Conservation (phyloP, 2,113 vertebrate genomes). For the Amphiprion ocellaris region DNA sequence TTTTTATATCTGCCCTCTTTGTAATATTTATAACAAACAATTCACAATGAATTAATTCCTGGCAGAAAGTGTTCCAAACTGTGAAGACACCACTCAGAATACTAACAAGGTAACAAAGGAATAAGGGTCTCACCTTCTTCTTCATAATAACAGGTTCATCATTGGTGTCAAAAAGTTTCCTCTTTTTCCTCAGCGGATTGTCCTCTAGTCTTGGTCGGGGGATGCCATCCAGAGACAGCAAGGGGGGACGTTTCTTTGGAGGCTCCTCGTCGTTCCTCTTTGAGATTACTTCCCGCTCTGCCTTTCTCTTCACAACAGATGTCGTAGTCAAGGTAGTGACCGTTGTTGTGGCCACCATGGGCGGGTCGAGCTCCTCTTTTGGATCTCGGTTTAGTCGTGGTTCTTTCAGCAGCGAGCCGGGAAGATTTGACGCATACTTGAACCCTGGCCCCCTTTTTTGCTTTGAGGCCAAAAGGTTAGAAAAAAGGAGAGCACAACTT, state of each 20-base stretch:
- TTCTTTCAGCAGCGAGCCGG: conserved; percentile 95
- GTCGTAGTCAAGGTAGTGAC: conserved; percentile 57
- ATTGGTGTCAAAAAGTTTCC: conserved; percentile 92
- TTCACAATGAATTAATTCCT: too few relatives aligned
- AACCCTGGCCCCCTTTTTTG: conserved; percentile 99
- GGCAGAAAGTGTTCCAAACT: too few relatives aligned
- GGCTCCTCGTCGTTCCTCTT: conserved; percentile 89
- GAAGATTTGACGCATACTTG: conserved; percentile 97
- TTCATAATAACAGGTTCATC: conserved; percentile 88
- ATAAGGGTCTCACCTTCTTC: conserved; percentile 86
- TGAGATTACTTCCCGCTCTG: conserved; percentile 89
- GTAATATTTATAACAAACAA: conserved; percentile 9
- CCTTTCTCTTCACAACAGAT: conserved; percentile 85
- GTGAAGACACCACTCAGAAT: background rate
- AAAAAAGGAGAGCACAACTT: conserved; percentile 86
- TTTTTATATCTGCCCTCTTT: background rate
- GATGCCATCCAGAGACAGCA: conserved; percentile 79
- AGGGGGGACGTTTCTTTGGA: conserved; percentile 86
- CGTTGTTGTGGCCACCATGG: conserved; percentile 56
- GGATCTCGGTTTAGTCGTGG: conserved; percentile 90
- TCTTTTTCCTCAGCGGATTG: conserved; percentile 91
- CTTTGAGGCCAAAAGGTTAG: conserved; percentile 94
- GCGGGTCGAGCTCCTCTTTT: conserved; percentile 88
- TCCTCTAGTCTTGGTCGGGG: conserved; percentile 90
- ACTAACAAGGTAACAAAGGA: background rate